These are phyloP conservation scores for Masnerella sp. DNA, from an alignment of 2,888 invertebrate genomes.

Conservation along the genomic window DNA sequence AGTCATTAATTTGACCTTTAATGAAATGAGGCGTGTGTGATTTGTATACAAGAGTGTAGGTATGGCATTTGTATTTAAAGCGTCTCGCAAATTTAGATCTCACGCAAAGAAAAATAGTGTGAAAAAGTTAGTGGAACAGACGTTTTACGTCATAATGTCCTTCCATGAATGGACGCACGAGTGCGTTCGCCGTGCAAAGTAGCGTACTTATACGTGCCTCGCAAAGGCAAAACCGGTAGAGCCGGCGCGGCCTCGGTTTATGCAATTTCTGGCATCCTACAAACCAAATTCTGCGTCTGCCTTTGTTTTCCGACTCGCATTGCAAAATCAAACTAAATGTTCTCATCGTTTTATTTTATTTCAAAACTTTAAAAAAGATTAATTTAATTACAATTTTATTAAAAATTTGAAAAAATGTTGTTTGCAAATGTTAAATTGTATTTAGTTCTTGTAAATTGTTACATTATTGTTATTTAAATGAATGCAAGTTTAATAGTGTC, in stretches of 20 bases:
- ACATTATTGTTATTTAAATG: slow-evolving; percentile 7
- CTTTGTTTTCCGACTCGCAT: slow-evolving; percentile 14
- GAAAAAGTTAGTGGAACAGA: slow-evolving; percentile 53
- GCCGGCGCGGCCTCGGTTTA: slow-evolving; percentile 44
- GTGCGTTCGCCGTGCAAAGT: slow-evolving; percentile 58
- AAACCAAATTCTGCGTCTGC: slow-evolving; percentile 31
- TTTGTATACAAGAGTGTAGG: too few species aligned
- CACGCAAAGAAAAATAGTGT: slow-evolving; percentile 35
- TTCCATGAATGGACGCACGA: slow-evolving; percentile 68
- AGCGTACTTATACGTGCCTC: slow-evolving; percentile 41
- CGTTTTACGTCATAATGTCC: slow-evolving; percentile 60
- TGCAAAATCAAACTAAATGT: slow-evolving; percentile 1
- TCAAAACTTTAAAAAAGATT: background rate
- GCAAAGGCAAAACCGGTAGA: slow-evolving; percentile 57
- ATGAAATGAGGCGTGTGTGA: too few species aligned
- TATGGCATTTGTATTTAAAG: slow-evolving; percentile 24
- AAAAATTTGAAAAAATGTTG: background rate
- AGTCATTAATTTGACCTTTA: too few species aligned
- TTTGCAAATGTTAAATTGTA: too few species aligned
- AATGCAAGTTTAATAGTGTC: too few species aligned
- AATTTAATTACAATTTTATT: background rate
- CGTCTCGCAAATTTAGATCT: slow-evolving; percentile 19
- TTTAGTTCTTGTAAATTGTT: background rate
- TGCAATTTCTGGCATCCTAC: slow-evolving; percentile 53
- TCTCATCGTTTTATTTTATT: background rate